Base-by-base conservation (phyloP, 1,140 invertebrate species). In the Plectus sambesii region DNA sequence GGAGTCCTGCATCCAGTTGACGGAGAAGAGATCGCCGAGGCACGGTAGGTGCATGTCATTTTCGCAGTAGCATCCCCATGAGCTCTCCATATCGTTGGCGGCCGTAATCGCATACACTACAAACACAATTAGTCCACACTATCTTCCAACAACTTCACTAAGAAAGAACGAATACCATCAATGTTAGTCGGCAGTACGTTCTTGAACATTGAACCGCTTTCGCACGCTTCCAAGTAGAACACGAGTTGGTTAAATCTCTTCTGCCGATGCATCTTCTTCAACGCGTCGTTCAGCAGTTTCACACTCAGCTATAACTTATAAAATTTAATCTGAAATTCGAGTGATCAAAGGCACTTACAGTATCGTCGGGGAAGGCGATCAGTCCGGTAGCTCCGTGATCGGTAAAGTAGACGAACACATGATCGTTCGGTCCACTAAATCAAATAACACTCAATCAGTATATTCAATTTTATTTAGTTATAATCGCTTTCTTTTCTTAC, bases 161-260 rank as follows among this genome's bases (percentile, higher is more conserved):
- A n/a, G n/a, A n/a, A n/a, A n/a, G n/a, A n/a, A n/a, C n/a, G n/a
- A n/a, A n/a, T n/a, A 79, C 77, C 72, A 62, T 77, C 75, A 43
- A 75, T 72, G 56, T 78, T 68, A 22, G 71, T 63, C 1, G 74
- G 69, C 17, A 80, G 67, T n/a, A 79, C 56, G 36, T 72, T 68
- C 30, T 77, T 65, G 68, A 81, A 81, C 77, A 81, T 81, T 1
- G 79, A 80, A 5, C 80, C 80, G 36, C 77, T 78, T 62, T 81
- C 76, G 68, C 79, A 81, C 9, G 80, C 77, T 65, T 81, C 80
- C 45, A 81, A 61, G 66, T 81, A 81, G 40, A 81, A 68, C 8
- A 79, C 72, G 22, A 67, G 36, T 33, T 61, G 40, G 23, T 24
- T 26, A 63, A 68, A 79, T 47, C 66, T 68, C 22, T 74, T 71